These are phyloP conservation scores for Cydia fagiglandana DNA, from an alignment of 1,140 invertebrate species.

Conservation along the genomic window DNA sequence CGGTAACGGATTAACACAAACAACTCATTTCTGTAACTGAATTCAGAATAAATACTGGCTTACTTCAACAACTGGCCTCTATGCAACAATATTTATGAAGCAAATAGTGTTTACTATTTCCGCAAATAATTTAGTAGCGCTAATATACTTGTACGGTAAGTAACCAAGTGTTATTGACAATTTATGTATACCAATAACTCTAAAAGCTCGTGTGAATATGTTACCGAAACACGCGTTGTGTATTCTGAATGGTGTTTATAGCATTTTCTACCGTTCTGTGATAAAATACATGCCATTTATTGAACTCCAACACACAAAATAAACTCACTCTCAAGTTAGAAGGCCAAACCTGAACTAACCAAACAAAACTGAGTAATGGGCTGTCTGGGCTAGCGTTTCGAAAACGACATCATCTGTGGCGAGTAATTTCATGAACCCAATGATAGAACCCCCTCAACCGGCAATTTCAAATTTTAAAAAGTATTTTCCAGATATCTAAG, in stretches of 20 bases:
- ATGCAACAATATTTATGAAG: not conserved
- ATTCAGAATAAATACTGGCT: not conserved
- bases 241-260: constrained; percentile 5
- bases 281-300: constrained; percentile 18
- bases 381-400: not conserved
- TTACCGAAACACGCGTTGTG: constrained; percentile 16
- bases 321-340: constrained; percentile 5
- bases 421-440: not conserved
- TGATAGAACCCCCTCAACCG: not conserved
- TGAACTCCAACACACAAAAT: constrained; percentile 9
- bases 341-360: not conserved
- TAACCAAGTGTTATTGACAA: not conserved
- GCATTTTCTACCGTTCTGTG: constrained; percentile 3
- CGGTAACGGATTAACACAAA: constrained; percentile 37
- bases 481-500: too few species aligned
- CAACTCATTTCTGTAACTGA: not conserved
- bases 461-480: too few species aligned
- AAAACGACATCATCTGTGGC: not conserved
- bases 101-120: not conserved
- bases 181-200: not conserved
- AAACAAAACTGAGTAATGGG: not conserved
- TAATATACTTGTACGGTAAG: not conserved
- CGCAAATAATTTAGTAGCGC: not conserved
- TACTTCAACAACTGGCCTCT: not conserved
- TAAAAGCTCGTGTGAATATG: constrained; percentile 4